phyloP scores from a whole-genome alignment of 2,113 vertebrate genomes.

The Colistium nudipinnis region DNA sequence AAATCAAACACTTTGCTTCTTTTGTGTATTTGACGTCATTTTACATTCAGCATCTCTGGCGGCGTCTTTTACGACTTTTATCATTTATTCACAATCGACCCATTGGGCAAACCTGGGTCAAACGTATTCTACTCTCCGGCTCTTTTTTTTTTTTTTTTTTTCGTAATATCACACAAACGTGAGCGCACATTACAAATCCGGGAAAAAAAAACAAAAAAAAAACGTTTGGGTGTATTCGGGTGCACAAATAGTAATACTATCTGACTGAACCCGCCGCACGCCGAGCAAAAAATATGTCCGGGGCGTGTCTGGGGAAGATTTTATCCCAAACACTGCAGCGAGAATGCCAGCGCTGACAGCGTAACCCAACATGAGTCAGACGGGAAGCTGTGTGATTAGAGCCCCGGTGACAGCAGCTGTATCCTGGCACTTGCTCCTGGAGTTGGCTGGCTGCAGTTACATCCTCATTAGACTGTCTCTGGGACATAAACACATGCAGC shows the following conservation, averaged over 20 bases:
- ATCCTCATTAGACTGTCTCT: constrained; percentile 83
- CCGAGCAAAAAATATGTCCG: constrained; percentile 14
- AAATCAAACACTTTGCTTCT: constrained; percentile 9
- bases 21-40: too few relatives aligned
- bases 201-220: too few relatives aligned
- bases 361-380: constrained; percentile 57
- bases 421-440: constrained; percentile 75
- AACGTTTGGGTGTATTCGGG: not conserved
- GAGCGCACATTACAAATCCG: not conserved
- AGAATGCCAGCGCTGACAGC: constrained; percentile 25
- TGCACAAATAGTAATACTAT: not conserved
- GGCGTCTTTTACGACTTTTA: too few relatives aligned
- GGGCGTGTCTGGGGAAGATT: constrained; percentile 1
- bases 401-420: constrained; percentile 84
- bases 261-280: not conserved
- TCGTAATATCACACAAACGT: not conserved
- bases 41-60: too few relatives aligned
- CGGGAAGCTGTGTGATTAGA: constrained; percentile 85
- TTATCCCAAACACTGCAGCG: constrained; percentile 12
- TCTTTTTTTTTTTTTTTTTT: too few relatives aligned
- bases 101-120: too few relatives aligned
- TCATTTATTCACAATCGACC: too few relatives aligned
- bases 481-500: constrained; percentile 82
- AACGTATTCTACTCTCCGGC: too few relatives aligned
- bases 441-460: constrained; percentile 78